Evolutionary conservation across 2,888 invertebrate species (phyloP).

Genomic region (Oscheius sp.): DNA sequence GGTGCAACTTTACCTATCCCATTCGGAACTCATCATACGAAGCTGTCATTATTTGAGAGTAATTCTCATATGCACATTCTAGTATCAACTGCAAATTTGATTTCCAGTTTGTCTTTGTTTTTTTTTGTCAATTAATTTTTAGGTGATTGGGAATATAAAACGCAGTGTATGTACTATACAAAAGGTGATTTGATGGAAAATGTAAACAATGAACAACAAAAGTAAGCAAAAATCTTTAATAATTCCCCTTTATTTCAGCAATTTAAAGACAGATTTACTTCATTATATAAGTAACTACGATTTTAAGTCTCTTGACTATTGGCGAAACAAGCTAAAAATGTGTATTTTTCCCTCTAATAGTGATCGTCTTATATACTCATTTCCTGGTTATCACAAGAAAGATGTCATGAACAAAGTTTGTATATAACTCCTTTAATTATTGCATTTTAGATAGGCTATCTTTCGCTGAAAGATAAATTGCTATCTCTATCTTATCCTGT

Average conservation of each 20-base stretch:
- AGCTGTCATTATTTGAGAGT: conserved; percentile 57
- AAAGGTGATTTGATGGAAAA: conserved; percentile 3
- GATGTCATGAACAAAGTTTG: conserved; percentile 13
- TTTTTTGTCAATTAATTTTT: background rate
- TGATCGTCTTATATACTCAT: conserved; percentile 57
- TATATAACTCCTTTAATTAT: background rate
- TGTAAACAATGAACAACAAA: background rate
- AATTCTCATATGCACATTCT: conserved; percentile 55
- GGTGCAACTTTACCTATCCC: conserved; percentile 49
- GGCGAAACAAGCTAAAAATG: conserved; percentile 37
- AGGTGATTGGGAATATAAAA: conserved; percentile 61
- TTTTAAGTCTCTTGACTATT: conserved; percentile 20
- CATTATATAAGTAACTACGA: conserved; percentile 36
- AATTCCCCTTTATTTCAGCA: background rate
- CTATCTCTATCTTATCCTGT: background rate
- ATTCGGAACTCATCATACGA: conserved; percentile 64
- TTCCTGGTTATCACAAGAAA: conserved; percentile 55
- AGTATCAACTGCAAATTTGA: conserved; percentile 60
- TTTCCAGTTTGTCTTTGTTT: conserved; percentile 21
- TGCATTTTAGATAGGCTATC: conserved; percentile 32
- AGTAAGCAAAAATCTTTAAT: background rate
- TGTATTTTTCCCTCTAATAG: conserved; percentile 35
- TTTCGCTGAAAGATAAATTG: conserved; percentile 13
- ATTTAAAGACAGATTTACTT: conserved; percentile 38
- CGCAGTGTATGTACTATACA: conserved; percentile 60